Conservation (phyloP, 2,797 vertebrate genomes). For the Percopsis omiscomaycus region DNA sequence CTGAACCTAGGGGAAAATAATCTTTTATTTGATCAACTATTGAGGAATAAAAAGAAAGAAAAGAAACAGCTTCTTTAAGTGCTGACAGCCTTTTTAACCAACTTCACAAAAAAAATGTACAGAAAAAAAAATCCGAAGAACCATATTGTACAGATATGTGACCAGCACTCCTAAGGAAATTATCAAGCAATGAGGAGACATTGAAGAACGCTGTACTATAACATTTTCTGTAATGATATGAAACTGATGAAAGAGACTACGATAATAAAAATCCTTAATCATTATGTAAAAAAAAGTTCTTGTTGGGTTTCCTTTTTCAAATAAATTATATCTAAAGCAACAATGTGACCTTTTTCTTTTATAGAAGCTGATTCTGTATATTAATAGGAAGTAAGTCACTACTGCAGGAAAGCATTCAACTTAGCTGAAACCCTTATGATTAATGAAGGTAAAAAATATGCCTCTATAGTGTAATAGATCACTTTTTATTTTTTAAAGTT, state of each 20-base stretch:
- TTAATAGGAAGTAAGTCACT: not conserved
- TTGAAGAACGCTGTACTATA: conserved; percentile 99
- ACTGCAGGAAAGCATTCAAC: not conserved
- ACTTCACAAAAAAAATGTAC: conserved; percentile 99
- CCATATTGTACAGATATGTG: conserved; percentile 99
- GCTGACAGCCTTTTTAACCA: conserved; percentile 99
- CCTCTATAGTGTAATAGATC: too few species aligned
- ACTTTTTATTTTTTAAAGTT: too few species aligned
- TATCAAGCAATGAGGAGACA: conserved; percentile 97
- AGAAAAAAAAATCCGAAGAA: conserved; percentile 76
- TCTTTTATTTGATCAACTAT: conserved; percentile 89
- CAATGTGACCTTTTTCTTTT: conserved; percentile 57
- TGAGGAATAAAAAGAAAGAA: conserved; percentile 64
- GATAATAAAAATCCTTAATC: conserved; percentile 94
- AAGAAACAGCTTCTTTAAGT: conserved; percentile 98
- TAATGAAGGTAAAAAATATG: not conserved
- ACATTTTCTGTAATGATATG: conserved; percentile 99
- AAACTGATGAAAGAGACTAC: conserved; percentile 98
- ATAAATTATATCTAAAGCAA: conserved; percentile 70
- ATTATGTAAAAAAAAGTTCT: conserved; percentile 93
- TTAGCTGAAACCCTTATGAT: too few species aligned
- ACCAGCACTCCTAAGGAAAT: conserved; percentile 98
- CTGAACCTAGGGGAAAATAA: conserved; percentile 82
- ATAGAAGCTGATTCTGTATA: not conserved
- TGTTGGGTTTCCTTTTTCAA: conserved; percentile 79